Evolutionary conservation across 2,888 invertebrate species (phyloP).

Genomic region (Lasioglossum lativentre): DNA sequence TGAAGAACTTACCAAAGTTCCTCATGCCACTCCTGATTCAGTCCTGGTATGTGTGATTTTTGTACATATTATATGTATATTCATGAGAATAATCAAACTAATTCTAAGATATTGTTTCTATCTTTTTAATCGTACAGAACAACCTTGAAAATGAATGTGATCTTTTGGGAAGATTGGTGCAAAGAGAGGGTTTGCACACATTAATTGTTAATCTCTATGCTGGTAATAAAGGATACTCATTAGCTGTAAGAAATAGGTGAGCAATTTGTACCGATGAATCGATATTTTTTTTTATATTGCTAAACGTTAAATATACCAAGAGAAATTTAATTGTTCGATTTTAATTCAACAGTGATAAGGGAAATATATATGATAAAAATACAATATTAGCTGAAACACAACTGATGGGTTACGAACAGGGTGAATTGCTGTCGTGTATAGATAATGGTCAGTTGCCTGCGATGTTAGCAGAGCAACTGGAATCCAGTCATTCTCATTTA

Average conservation of each 20-base stretch:
- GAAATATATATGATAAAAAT: conserved; percentile 87
- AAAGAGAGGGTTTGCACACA: conserved; percentile 94
- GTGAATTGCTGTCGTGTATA: conserved; percentile 93
- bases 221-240: conserved; percentile 95
- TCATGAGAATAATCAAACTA: neutral
- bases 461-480: conserved; percentile 93
- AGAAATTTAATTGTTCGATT: conserved; percentile 22
- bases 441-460: conserved; percentile 96
- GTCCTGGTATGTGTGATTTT: conserved; percentile 77
- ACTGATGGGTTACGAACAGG: conserved; percentile 95
- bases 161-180: conserved; percentile 93
- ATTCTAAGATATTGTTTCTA: conserved; percentile 13
- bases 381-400: conserved; percentile 89
- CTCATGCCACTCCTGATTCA: conserved; percentile 83
- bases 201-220: conserved; percentile 96
- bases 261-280: conserved; percentile 66
- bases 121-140: conserved; percentile 70
- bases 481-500: conserved; percentile 92
- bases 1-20: conserved; percentile 82
- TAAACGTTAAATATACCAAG: conserved; percentile 4
- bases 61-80: conserved; percentile 14
- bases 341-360: conserved; percentile 79
- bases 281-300: neutral
- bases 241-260: conserved; percentile 88
- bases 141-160: conserved; percentile 84